Conservation (phyloP, 1,140 invertebrate genomes). For the Ruditapes philippinarum region DNA sequence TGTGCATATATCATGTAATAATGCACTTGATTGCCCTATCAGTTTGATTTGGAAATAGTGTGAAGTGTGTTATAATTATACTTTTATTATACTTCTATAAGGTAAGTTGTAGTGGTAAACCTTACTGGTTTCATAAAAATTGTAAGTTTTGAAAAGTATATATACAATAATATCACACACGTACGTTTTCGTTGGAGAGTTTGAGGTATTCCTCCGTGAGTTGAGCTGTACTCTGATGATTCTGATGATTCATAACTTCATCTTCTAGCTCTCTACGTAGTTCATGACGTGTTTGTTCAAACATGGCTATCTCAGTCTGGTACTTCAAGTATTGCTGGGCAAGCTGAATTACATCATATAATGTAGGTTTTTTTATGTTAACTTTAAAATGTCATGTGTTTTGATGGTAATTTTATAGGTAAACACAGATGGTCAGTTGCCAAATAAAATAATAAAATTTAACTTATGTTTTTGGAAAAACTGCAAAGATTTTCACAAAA, state of each 20-base stretch:
- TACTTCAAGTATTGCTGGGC: slow-evolving; percentile 88
- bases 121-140: background rate
- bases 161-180: background rate
- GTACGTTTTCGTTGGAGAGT: slow-evolving; percentile 92
- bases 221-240: slow-evolving; percentile 88
- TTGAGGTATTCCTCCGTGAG: slow-evolving; percentile 88
- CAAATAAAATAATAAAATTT: too few relatives aligned
- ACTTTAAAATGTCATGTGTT: too few relatives aligned
- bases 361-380: too few relatives aligned
- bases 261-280: slow-evolving; percentile 89
- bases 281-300: slow-evolving; percentile 90
- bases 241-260: slow-evolving; percentile 82
- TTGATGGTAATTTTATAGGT: too few relatives aligned
- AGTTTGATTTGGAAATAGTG: too few relatives aligned
- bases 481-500: too few relatives aligned
- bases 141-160: background rate
- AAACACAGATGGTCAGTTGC: too few relatives aligned
- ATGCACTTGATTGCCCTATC: too few relatives aligned
- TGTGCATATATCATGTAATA: too few relatives aligned
- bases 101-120: background rate
- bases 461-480: too few relatives aligned
- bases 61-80: background rate
- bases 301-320: slow-evolving; percentile 92
- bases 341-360: too few relatives aligned
- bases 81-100: background rate